These are phyloP conservation scores for human (Homo sapiens) DNA, from an alignment of 2,113 vertebrate species.

Conservation along the genomic window GRCh38 chr1:43235001-43235500, in stretches of 20 bases:
- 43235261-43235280: conserved; percentile 27
- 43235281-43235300: not conserved
- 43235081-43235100: not conserved
- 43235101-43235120: not conserved
- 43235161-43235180: not conserved
- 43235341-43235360: conserved; percentile 42
- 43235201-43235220: not conserved
- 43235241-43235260: not conserved
- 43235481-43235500: not conserved
- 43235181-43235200: not conserved
- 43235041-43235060: not conserved
- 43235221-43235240: not conserved
- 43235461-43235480: conserved; percentile 6
- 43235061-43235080: not conserved
- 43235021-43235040: not conserved
- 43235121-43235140: conserved; percentile 30
- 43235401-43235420: conserved; percentile 31
- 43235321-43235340: conserved; percentile 29
- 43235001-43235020: not conserved
- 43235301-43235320: not conserved
- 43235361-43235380: conserved; percentile 50
- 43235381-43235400: conserved; percentile 66
- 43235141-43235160: conserved; percentile 38
- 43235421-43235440: not conserved
- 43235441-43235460: conserved; percentile 30